A percentile compares a stretch with the other conserved stretches of the same genome.
Evolutionary conservation across 1,140 invertebrate genomes (phyloP).

Genomic region (Bactericera cockerelli): DNA sequence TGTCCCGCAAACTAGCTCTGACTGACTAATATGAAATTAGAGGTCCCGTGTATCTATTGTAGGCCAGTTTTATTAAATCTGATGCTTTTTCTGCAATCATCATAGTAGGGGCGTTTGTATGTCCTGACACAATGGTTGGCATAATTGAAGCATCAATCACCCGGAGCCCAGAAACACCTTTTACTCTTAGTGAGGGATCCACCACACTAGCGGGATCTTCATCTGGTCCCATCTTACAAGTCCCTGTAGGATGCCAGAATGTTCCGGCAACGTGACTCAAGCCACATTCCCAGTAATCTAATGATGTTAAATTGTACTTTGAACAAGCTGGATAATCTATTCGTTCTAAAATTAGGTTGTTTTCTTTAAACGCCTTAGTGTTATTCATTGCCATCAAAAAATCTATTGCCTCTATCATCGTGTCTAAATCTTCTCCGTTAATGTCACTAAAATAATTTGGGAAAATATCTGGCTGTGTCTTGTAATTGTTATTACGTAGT

Average conservation of each 20-base stretch:
- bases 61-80: constrained; percentile 25
- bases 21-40: neutral
- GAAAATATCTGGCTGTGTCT: constrained; percentile 55
- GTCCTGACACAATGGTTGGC: constrained; percentile 14
- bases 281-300: constrained; percentile 48
- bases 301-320: constrained; percentile 34
- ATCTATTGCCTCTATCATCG: constrained; percentile 55
- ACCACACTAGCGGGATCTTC: constrained; percentile 32
- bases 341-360: constrained; percentile 37
- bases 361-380: constrained; percentile 41
- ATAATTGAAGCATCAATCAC: constrained; percentile 18
- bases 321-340: constrained; percentile 30
- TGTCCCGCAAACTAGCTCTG: too few relatives aligned
- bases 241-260: constrained; percentile 61
- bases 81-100: constrained; percentile 17
- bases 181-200: constrained; percentile 40
- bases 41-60: neutral
- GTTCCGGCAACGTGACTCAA: constrained; percentile 33
- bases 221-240: constrained; percentile 32
- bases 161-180: constrained; percentile 36
- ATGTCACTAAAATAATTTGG: constrained; percentile 54
- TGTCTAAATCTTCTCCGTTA: constrained; percentile 47
- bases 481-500: constrained; percentile 44
- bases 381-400: constrained; percentile 42
- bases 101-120: constrained; percentile 18